These are phyloP conservation scores for Epirrita christyi DNA, from an alignment of 2,888 invertebrate genomes.

Conservation along the genomic window DNA sequence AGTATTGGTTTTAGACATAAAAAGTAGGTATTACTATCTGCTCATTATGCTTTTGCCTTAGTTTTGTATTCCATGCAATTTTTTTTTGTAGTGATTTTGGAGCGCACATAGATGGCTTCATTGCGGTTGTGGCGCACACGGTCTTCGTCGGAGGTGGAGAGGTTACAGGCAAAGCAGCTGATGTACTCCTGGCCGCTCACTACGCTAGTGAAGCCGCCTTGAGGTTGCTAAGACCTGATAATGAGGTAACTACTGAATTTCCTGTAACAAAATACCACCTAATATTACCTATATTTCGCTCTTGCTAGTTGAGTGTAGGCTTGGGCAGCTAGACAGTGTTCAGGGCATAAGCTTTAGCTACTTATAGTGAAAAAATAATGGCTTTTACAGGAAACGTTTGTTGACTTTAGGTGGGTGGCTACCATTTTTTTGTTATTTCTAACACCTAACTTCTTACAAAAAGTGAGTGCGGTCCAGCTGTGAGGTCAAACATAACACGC, in stretches of 20 bases:
- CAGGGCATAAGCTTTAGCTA: no score
- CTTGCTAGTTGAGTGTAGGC: no score
- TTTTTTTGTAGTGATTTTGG: conserved; percentile 92
- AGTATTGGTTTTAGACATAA: no score
- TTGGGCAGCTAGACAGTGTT: no score
- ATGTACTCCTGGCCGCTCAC: conserved; percentile 97
- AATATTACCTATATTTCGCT: no score
- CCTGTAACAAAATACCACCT: neutral
- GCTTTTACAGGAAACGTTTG: no score
- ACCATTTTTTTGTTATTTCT: no score
- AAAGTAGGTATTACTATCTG: neutral
- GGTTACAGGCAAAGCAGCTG: conserved; percentile 95
- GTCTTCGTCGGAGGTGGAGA: conserved; percentile 93
- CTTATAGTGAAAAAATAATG: no score
- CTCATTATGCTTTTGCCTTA: neutral
- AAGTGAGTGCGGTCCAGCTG: no score
- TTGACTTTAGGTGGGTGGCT: no score
- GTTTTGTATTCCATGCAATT: neutral
- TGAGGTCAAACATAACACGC: no score
- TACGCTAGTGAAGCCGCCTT: conserved; percentile 98
- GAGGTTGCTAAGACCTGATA: conserved; percentile 95
- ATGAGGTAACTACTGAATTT: conserved; percentile 86
- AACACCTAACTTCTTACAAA: no score
- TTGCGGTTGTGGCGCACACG: conserved; percentile 99
- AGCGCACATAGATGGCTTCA: conserved; percentile 99